A percentile compares a stretch with the other conserved stretches of the same genome.
These are phyloP conservation scores for Morbakka virulenta DNA, from an alignment of 30 jellyfish, hydroid and myxozoan species.

Conservation along the genomic window DNA sequence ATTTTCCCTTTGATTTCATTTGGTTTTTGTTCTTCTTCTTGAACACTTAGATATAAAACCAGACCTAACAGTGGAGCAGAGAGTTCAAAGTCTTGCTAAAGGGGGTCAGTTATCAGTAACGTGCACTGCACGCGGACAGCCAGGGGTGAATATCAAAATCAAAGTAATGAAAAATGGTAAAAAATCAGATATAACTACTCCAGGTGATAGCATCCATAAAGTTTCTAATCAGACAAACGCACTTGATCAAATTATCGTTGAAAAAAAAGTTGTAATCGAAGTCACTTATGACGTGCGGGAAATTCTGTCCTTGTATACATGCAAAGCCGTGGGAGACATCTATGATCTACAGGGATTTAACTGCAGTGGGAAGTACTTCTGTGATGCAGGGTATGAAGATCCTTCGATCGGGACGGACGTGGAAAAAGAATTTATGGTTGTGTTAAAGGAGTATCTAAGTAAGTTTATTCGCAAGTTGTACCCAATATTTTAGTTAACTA, in stretches of 20 bases:
- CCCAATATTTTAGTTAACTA: no score
- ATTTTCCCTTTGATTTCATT: no score
- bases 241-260: not conserved
- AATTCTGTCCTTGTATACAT: not conserved
- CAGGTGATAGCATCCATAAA: not conserved
- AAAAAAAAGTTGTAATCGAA: not conserved
- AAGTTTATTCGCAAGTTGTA: no score
- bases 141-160: not conserved
- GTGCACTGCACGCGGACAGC: not conserved
- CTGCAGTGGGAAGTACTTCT: not conserved
- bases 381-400: not conserved
- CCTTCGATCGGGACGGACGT: not conserved
- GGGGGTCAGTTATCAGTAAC: not conserved
- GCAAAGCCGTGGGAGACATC: not conserved
- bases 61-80: not conserved
- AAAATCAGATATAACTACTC: not conserved
- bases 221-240: not conserved
- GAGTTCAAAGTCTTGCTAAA: not conserved
- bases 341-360: not conserved
- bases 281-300: not conserved
- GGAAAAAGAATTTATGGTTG: not conserved
- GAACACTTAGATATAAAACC: not conserved
- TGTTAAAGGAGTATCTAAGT: not conserved
- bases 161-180: not conserved
- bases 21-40: no score